Base-by-base conservation (phyloP, 2,888 invertebrate genomes). In the Clusia tigrina region DNA sequence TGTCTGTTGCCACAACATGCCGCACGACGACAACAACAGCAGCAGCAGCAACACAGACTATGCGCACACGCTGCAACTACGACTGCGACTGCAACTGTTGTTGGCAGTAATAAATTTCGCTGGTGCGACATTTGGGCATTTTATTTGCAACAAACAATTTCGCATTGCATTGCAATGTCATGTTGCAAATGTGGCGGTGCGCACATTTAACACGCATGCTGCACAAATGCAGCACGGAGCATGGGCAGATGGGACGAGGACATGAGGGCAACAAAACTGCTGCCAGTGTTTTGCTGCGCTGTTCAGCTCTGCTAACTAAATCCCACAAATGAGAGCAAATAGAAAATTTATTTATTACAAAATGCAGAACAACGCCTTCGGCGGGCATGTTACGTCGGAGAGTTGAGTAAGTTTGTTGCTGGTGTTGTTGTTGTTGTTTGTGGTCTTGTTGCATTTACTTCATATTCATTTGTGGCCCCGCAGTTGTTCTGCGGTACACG, bases 121-220 rank as follows among this genome's bases (percentile, higher is more conserved):
- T 58, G 62, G 63, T 66, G 69, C 76, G 77, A 78, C 78, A 77
- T 74, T 74, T 74, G 66, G 78, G 77, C 72, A 77, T 78, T 72
- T 76, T 75, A 63, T 63, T 63, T 63, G 56, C 55, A 54, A 56
- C 55, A 55, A 58, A 61, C 37, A 48, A 61, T 60, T 65, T 71
- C 67, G 72, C 66, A 69, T 20, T 20, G 48, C 48, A 10, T 42
- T 5, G n/a, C 6, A 42, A 42, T 42, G 42, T 17, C 42, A 42
- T 48, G 48, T 48, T 20, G 48, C 48, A 48, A 48, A 22, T 48
- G 48, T 48, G 48, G 48, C 15, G 18, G 48, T 58, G 63, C 63
- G 60, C 61, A 62, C 67, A 53, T 23, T 32, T n/a, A 61, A 46
- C 60, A 63, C 63, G 67, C 70, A 71, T 54, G 37, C 51, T 32